Evolutionary conservation across 1,140 invertebrate species (phyloP), one percentile per base, ranked within the genome.

Genomic region (Drosophila triauraria): DNA sequence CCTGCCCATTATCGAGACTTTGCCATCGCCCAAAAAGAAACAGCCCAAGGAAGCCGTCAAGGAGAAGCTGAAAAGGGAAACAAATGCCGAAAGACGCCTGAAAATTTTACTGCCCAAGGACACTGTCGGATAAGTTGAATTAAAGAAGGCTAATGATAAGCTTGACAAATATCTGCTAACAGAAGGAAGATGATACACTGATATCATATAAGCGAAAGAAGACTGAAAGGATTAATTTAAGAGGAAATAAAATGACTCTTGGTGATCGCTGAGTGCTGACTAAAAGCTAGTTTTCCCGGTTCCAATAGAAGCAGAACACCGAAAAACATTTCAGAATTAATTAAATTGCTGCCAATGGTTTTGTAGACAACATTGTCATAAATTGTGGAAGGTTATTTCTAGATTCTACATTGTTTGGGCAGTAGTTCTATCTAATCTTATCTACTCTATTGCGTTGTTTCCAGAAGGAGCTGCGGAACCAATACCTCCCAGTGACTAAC

Each of bases 31-130:
- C 1, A 58, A 46, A 35, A 56, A 46, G 17, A 74, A 80, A 53
- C 20, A 56, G 35, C n/a, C n/a, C 1, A 69, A 46, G 13, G 20
- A 44, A 9, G 5, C n/a, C 5, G 5, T 17, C 8, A 68, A 38
- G 12, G 48, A 17, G 10, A 51, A 48, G 13, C 20, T 46, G 13
- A 50, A 23, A 35, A 50, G n/a, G 8, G 32, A 57, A 54, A n/a
- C 8, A 12, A 68, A 72, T 47, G 5, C 48, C 17, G 81, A 71
- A 6, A 90, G 82, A 40, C 86, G 82, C 2, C 42, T 82, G 6
- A 91, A 79, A 67, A 71, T 58, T 0, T 38, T 90, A 25, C 35
- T 90, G 8, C 85, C 85, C 10, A 90, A 90, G 32, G 64, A 70
- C 12, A 43, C 63, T 13, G 6, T 70, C 32, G 54, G 76, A 30